phyloP scores from a whole-genome alignment of 2,113 vertebrate genomes.

The Myodes glareolus region DNA sequence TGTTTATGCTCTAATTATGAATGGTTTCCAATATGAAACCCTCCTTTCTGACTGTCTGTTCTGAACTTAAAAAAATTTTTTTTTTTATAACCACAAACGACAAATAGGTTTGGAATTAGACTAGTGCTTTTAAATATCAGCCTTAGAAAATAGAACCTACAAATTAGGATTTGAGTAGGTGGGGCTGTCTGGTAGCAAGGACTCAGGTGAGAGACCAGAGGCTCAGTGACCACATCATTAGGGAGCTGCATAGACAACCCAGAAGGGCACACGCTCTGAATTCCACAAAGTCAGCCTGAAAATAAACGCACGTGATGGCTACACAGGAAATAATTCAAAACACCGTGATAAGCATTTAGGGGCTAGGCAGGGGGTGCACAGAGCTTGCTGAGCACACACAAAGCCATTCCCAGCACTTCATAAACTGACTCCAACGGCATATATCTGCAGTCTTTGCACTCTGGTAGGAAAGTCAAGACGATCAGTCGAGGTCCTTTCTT shows the following conservation, averaged over 20 bases:
- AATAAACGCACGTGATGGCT: neutral
- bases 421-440: neutral
- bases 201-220: too few species aligned
- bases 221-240: neutral
- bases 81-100: slow-evolving; percentile 45
- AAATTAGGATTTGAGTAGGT: neutral
- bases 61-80: slow-evolving; percentile 45
- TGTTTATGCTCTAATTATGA: slow-evolving; percentile 47
- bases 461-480: neutral
- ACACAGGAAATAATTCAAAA: neutral
- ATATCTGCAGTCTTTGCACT: neutral
- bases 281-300: slow-evolving; percentile 12
- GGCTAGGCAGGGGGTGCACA: neutral
- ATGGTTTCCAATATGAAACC: neutral
- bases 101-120: slow-evolving; percentile 44
- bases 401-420: neutral
- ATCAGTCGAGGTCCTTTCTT: neutral
- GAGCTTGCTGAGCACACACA: neutral
- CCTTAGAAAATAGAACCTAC: neutral
- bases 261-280: neutral
- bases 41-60: slow-evolving; percentile 32
- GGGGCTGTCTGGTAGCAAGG: neutral
- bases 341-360: neutral
- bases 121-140: neutral
- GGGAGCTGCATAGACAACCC: neutral